Percentiles rank a stretch among this genome's conserved stretches.
Conservation (phyloP, 30 jellyfish, hydroid and myxozoan species). For the Clytia hemisphaerica region DNA sequence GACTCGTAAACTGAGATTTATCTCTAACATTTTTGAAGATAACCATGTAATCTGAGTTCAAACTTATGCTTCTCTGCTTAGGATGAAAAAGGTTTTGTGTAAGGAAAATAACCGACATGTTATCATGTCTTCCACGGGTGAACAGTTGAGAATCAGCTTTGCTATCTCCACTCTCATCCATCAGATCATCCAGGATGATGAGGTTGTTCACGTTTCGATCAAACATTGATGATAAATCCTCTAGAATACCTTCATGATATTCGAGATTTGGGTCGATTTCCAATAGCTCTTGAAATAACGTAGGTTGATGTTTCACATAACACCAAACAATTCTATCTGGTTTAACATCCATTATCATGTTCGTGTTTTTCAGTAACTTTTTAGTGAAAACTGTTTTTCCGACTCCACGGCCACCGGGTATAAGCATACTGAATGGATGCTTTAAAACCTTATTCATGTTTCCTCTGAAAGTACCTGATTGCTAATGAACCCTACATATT, state of each 20-base stretch:
- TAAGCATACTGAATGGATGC: slow-evolving; percentile 25
- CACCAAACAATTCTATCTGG: neutral
- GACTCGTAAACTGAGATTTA: slow-evolving; percentile 11
- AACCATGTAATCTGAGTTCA: slow-evolving; percentile 6
- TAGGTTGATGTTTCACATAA: no score
- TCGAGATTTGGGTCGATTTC: slow-evolving; percentile 1
- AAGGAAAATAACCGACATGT: neutral
- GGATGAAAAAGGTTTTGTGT: slow-evolving; percentile 17
- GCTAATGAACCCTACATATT: no score
- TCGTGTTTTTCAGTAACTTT: neutral
- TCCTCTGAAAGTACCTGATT: neutral
- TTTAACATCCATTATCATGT: neutral
- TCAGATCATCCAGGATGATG: slow-evolving; percentile 15
- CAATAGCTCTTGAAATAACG: no score
- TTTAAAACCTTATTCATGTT: neutral
- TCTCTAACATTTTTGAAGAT: slow-evolving; percentile 24
- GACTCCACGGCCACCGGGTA: slow-evolving; percentile 31
- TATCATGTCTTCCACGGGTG: slow-evolving; percentile 24
- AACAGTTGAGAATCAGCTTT: slow-evolving; percentile 2
- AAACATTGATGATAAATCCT: neutral
- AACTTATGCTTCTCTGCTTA: neutral
- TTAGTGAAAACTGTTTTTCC: slow-evolving; percentile 28
- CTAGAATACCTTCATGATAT: slow-evolving; percentile 18
- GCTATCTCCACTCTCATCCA: slow-evolving; percentile 14
- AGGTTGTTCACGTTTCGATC: slow-evolving; percentile 3